phyloP scores from a whole-genome alignment of 2,797 vertebrate species.

The Rousettus madagascariensis region DNA sequence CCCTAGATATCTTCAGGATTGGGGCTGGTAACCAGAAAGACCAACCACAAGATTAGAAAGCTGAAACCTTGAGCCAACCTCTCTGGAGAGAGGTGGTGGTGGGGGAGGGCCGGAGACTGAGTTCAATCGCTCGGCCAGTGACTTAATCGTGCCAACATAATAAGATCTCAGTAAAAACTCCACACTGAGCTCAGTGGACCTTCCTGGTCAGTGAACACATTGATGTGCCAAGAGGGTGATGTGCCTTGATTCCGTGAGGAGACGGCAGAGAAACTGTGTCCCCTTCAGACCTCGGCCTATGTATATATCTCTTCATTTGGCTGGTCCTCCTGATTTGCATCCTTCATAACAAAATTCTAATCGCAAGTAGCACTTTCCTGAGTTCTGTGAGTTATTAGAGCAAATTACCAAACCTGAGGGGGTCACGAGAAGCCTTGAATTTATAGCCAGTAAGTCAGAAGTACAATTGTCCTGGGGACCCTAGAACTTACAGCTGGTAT shows the following conservation, averaged over 20 bases:
- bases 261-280: neutral
- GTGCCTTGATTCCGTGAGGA: fast-evolving
- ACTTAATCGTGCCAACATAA: neutral
- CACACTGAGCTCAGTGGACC: neutral
- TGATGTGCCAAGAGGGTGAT: neutral
- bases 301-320: neutral
- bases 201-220: neutral
- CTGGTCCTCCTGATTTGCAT: neutral
- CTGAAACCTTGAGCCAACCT: neutral
- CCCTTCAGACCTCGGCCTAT: no score
- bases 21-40: neutral
- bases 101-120: neutral
- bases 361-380: neutral
- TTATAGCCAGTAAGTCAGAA: neutral
- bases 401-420: neutral
- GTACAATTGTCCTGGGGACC: no score
- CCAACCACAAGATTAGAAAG: neutral
- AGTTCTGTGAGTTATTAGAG: neutral
- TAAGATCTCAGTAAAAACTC: neutral
- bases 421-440: neutral
- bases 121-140: neutral
- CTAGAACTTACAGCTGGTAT: neutral
- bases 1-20: neutral
- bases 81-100: neutral
- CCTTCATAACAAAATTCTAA: neutral